Percentiles rank a stretch among this genome's conserved stretches.
Conservation (phyloP, 2,797 vertebrate genomes). For the Semaprochilodus insignis region DNA sequence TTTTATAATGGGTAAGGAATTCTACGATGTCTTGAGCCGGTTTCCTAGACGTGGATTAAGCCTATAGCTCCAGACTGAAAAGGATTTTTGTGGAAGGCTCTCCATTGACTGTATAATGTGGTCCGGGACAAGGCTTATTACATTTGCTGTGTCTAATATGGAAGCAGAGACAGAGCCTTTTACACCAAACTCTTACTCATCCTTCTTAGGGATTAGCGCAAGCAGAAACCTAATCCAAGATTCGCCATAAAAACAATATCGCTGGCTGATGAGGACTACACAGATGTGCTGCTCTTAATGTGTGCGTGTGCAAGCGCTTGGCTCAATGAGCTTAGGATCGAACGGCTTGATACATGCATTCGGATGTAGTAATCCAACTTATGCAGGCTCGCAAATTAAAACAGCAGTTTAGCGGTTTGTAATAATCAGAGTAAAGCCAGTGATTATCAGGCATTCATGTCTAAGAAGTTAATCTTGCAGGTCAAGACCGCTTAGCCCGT, state of each 20-base stretch:
- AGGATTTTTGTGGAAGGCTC: constrained; percentile 1
- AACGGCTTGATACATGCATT: constrained; percentile 15
- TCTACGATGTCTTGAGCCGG: neutral
- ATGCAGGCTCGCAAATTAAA: constrained; percentile 57
- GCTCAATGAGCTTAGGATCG: constrained; percentile 26
- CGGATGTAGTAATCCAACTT: constrained; percentile 10
- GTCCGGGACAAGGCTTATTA: constrained; percentile 31
- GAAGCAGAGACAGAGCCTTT: constrained; percentile 12
- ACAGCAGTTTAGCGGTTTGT: constrained; percentile 68
- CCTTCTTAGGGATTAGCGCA: constrained; percentile 43
- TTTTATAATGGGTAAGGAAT: neutral
- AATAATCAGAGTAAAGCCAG: constrained; percentile 73
- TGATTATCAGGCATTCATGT: constrained; percentile 73
- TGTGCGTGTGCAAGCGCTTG: constrained; percentile 43
- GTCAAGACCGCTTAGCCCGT: constrained; percentile 69
- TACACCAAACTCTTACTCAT: constrained; percentile 25
- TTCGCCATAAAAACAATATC: constrained; percentile 67
- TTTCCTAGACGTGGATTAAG: constrained; percentile 11
- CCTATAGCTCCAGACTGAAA: neutral
- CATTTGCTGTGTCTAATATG: neutral
- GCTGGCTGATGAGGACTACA: constrained; percentile 65
- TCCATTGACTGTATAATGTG: neutral
- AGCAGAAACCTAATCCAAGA: constrained; percentile 69
- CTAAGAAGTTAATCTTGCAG: constrained; percentile 76
- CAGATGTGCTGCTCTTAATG: constrained; percentile 61